Base-by-base conservation (phyloP, 2,797 vertebrate species). In the Decapterus maruadsi region DNA sequence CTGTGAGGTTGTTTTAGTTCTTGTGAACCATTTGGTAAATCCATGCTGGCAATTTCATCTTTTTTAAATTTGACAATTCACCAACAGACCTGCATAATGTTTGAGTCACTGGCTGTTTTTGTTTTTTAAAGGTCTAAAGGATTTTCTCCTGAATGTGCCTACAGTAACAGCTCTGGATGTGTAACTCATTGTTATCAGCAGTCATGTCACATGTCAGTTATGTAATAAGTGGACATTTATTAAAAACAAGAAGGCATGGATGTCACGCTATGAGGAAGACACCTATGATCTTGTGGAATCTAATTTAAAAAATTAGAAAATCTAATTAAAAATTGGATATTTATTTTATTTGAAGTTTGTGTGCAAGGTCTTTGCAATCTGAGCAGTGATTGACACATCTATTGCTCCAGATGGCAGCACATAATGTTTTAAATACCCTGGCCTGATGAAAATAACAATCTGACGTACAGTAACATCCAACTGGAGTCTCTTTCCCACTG, bases 351-450 rank as follows among this genome's bases (percentile, higher is more conserved):
- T 20, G 1, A 46, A 14, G 16, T 6, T 53, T 57, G 64, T 4
- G 50, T 76, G 53, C 48, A 55, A 60, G 60, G 8, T 3, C 26
- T 85, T 82, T 29, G 66, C 63, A 79, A 45, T 46, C 51, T 62
- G 50, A 78, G 78, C 76, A 73, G 73, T 63, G 9, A 45, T 53
- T 83, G 72, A 84, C 76, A 75, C 19, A 87, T 87, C 75, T 71
- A 26, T 54, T 55, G 45, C 34, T 40, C 36, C 43, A 70, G 3
- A 8, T 55, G 46, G 68, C 38, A 26, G 53, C 61, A 34, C 1
- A 34, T 34, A 34, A 34, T 4, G 31, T 34, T 34, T 34, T 34
- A 34, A 34, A 34, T 34, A 34, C 31, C 26, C 26, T 34, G 71
- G 58, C 26, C 26, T 34, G 71, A 61, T 42, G 13, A 45, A 55